Base-by-base conservation (phyloP, 2,113 vertebrate species). In the Pseudorectes ferrugineus region DNA sequence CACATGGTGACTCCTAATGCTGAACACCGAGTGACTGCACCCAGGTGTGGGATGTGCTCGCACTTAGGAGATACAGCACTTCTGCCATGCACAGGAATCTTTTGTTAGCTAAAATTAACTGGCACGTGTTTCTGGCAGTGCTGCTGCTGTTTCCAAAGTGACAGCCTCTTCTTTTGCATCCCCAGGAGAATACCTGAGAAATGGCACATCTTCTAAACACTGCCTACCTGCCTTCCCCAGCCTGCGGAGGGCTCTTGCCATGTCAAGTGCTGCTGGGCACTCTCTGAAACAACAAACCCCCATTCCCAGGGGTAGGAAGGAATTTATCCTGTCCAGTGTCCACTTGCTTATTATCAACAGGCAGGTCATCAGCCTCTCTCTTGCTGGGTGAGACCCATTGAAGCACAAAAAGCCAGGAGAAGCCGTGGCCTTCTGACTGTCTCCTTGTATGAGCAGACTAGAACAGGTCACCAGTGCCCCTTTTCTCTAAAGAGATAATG, bases 51-150 rank as follows among this genome's bases (percentile, higher is more conserved):
- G 94, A 65, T 59, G 85, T 67, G 58, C 84, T 88, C 0, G 0
- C 76, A 51, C 78, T 66, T 33, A 54, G 18, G 12, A 76, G 52
- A 72, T 90, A 48, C 5, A 92, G 91, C 86, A 55, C 61, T 77
- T 61, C 77, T 92, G 49, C 84, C 52, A 22, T 58, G 68, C 28
- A 8, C 75, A 48, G 79, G 66, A 55, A 70, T 89, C 93, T 91
- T 93, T 85, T 91, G 71, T 93, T 79, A 91, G 89, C 87, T 96
- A 95, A 97, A 96, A 95, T 96, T 97, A 96, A 93, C 91, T 14
- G 51, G 74, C 71, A 68, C 62, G 76, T 80, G 75, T 62, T 95
- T 49, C 91, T 91, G 72, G 87, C 58, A 66, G 70, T 36, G 73
- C 79, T 90, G 73, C 86, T 91, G 74, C 94, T 86, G 95, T 96